These are phyloP conservation scores for Osmerus mordax DNA, from an alignment of 2,113 vertebrate species.

Conservation along the genomic window DNA sequence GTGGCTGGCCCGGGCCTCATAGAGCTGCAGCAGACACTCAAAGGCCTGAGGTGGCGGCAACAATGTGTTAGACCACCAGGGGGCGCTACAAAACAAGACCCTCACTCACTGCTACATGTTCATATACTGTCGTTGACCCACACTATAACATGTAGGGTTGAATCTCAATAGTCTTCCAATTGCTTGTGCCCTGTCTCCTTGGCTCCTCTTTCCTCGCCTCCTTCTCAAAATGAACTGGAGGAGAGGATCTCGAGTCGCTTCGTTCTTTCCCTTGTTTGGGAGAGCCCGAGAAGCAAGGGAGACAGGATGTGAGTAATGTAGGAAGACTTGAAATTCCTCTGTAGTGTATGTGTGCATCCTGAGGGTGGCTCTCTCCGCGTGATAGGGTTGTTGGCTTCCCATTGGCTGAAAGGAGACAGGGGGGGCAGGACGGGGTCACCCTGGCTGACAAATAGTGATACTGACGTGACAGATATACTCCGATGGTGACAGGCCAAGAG, in stretches of 20 bases:
- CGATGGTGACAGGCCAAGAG: neutral
- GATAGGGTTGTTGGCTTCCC: conserved; percentile 74
- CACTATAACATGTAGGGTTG: neutral
- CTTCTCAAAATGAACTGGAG: too few species aligned
- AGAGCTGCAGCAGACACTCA: conserved; percentile 78
- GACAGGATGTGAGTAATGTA: too few species aligned
- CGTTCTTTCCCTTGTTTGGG: too few species aligned
- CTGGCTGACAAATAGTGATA: conserved; percentile 21
- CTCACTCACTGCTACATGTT: conserved; percentile 10
- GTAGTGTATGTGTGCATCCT: conserved; percentile 1
- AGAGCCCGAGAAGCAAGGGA: too few species aligned
- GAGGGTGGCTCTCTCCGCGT: conserved; percentile 61
- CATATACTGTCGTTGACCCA: neutral
- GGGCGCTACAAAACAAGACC: conserved; percentile 15
- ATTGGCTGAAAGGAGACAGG: conserved; percentile 50
- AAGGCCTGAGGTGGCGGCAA: conserved; percentile 77
- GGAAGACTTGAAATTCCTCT: too few species aligned
- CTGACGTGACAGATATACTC: conserved; percentile 30
- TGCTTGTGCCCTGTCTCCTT: too few species aligned
- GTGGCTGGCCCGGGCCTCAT: conserved; percentile 70
- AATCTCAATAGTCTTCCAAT: too few species aligned
- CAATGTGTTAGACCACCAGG: conserved; percentile 53
- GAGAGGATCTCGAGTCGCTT: too few species aligned
- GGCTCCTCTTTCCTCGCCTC: too few species aligned
- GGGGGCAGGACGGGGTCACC: neutral